Base-by-base conservation (phyloP, 2,888 invertebrate species). In the Anarsia innoxiella region DNA sequence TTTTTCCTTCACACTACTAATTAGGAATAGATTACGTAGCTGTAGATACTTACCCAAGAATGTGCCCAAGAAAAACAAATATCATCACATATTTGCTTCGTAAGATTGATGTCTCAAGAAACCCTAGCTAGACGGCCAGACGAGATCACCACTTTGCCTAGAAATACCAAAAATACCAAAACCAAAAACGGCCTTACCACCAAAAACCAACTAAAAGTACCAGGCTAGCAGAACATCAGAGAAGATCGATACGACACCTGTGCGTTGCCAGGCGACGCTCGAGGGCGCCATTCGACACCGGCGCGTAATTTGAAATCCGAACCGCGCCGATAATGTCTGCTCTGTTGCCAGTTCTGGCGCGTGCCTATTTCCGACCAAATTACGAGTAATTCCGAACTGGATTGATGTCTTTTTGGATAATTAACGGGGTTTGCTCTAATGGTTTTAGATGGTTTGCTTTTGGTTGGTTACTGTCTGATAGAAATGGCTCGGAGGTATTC, bases 231-330 rank as follows among this genome's bases (percentile, higher is more conserved):
- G 56, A 61, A 56, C 48, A 49, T 48, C 40, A 45, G 41, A 43
- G 54, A 52, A 66, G 74, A 82, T 83, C 82, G 69, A 82, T 82
- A 70, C 68, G 62, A 73, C 79, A 83, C 82, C 83, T 83, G 83
- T 72, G 64, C 68, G 82, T 80, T 71, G 65, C 77, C 62, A 67
- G 59, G 75, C 77, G 64, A 82, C 79, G 56, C 49, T 46, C 59
- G 66, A 73, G 80, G 79, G 82, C 73, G 80, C 73, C 62, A 83
- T 50, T 73, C 75, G 83, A 83, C 77, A 78, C 83, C 74, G 50
- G 60, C 71, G 75, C 82, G 82, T 79, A 82, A 84, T 83, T 84
- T 83, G 83, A 80, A 80, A 84, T 82, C 70, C 70, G 83, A 83
- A 71, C 66, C 74, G 56, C 66, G 51, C 63, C 76, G 78, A 82